Evolutionary conservation across 1,140 invertebrate species (phyloP).

Genomic region (Diorhabda elongata): DNA sequence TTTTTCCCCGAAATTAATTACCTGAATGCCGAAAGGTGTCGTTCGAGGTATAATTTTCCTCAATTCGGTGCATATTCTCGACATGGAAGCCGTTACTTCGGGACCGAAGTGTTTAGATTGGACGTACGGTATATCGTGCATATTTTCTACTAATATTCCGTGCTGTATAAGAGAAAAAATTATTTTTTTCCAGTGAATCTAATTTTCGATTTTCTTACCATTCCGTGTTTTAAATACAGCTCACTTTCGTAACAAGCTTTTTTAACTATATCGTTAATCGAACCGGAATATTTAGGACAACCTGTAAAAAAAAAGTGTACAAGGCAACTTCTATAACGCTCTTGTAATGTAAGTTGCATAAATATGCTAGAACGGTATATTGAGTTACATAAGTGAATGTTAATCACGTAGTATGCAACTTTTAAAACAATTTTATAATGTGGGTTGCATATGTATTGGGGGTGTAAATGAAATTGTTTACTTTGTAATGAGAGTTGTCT

Average conservation of each 20-base stretch:
- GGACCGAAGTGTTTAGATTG: constrained; percentile 56
- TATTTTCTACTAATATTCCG: constrained; percentile 77
- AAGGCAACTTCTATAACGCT: too few relatives aligned
- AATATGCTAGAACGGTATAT: too few relatives aligned
- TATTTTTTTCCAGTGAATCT: neutral
- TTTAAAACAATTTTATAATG: too few relatives aligned
- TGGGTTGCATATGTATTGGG: too few relatives aligned
- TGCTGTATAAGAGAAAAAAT: constrained; percentile 55
- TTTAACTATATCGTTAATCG: constrained; percentile 53
- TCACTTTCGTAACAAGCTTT: constrained; percentile 57
- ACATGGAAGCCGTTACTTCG: constrained; percentile 69
- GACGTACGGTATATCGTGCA: constrained; percentile 80
- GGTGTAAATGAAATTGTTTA: too few relatives aligned
- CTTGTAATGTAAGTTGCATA: too few relatives aligned
- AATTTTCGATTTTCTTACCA: constrained; percentile 50
- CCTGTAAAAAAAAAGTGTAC: constrained; percentile 48
- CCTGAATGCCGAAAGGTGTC: constrained; percentile 62
- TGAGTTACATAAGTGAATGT: too few relatives aligned
- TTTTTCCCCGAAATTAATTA: constrained; percentile 32
- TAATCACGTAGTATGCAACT: too few relatives aligned
- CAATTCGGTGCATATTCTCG: constrained; percentile 56
- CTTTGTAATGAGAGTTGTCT: too few relatives aligned
- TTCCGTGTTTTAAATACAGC: constrained; percentile 53
- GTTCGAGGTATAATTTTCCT: constrained; percentile 48
- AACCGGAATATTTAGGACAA: constrained; percentile 51